phyloP scores from a whole-genome alignment of 2,888 invertebrate species.

The Drosophila kokeensis region DNA sequence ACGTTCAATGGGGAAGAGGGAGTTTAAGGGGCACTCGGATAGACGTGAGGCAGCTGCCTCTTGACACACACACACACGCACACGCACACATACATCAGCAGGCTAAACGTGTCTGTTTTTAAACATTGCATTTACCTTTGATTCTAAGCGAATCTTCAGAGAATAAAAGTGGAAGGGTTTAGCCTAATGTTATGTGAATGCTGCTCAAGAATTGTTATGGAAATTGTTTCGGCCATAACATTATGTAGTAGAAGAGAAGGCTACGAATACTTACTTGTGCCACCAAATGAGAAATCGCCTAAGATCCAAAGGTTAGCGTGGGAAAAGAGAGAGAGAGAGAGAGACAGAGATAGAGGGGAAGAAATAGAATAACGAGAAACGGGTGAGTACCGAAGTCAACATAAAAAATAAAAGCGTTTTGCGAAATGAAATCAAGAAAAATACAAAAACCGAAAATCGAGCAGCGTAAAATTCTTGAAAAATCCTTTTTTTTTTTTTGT shows the following conservation, averaged over 20 bases:
- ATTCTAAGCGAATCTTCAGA: slow-evolving; percentile 46
- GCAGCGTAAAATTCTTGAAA: slow-evolving; percentile 45
- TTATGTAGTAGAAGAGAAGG: slow-evolving; percentile 37
- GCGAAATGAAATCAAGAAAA: slow-evolving; percentile 12
- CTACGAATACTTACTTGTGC: slow-evolving; percentile 87
- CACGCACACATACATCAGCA: slow-evolving; percentile 14
- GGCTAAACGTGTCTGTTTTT: slow-evolving; percentile 21
- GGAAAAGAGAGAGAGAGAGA: slow-evolving; percentile 21
- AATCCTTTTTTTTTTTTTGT: slow-evolving; percentile 36
- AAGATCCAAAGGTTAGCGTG: slow-evolving; percentile 30
- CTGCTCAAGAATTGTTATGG: slow-evolving; percentile 78
- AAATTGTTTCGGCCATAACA: slow-evolving; percentile 79
- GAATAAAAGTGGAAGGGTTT: slow-evolving; percentile 1
- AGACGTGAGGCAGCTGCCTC: slow-evolving; percentile 43
- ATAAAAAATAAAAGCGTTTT: slow-evolving; percentile 32
- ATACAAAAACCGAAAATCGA: slow-evolving; percentile 41
- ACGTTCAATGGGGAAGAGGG: slow-evolving; percentile 12
- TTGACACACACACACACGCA: slow-evolving; percentile 13
- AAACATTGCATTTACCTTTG: slow-evolving; percentile 78
- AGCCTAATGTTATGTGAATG: slow-evolving; percentile 54
- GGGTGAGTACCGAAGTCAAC: slow-evolving; percentile 59
- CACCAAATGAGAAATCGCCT: slow-evolving; percentile 92
- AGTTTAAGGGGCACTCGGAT: background rate
- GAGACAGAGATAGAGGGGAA: slow-evolving; percentile 17
- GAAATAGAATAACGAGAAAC: slow-evolving; percentile 58